Evolutionary conservation across 2,113 vertebrate genomes (phyloP).

Genomic region (rabbit (Oryctolagus cuniculus)): mOryCun1.1 NC_091434.1:145621001-145621500

Average conservation of each 20-base stretch:
- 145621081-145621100: neutral
- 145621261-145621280: neutral
- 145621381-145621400: neutral
- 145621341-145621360: neutral
- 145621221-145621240: neutral
- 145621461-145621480: neutral
- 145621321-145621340: constrained; percentile 19
- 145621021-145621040: neutral
- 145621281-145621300: neutral
- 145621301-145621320: neutral
- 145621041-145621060: neutral
- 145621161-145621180: neutral
- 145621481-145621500: neutral
- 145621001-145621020: neutral
- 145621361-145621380: neutral
- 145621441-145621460: neutral
- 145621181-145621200: neutral
- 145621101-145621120: neutral
- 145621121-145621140: neutral
- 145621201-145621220: neutral
- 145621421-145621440: neutral
- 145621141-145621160: neutral
- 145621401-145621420: neutral
- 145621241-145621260: neutral
- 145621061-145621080: neutral